These are phyloP conservation scores for Pitta sordida DNA, from an alignment of 2,113 vertebrate genomes.

Conservation along the genomic window DNA sequence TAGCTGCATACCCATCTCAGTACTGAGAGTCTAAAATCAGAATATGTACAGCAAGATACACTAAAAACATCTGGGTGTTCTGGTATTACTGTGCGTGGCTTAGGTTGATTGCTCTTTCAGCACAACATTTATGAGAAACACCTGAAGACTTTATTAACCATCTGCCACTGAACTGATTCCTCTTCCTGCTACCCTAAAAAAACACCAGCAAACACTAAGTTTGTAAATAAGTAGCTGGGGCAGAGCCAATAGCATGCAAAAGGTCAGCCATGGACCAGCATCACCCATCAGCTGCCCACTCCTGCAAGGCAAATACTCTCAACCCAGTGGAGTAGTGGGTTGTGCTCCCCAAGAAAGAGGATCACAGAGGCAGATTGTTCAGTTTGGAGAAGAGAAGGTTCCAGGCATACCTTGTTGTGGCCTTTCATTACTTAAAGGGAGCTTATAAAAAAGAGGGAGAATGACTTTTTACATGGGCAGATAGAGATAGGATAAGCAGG, in stretches of 20 bases:
- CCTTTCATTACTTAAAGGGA: not conserved
- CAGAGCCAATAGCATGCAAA: not conserved
- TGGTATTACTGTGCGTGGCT: not conserved
- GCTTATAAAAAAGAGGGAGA: not conserved
- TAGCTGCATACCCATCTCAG: not conserved
- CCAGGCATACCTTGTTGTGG: not conserved
- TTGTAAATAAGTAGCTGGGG: not conserved
- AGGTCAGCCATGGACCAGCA: not conserved
- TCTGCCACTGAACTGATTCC: not conserved
- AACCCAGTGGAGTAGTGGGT: not conserved
- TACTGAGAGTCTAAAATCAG: not conserved
- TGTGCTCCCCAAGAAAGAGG: fast-evolving
- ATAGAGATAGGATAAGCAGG: not conserved
- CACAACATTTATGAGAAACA: not conserved
- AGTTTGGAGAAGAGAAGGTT: not conserved
- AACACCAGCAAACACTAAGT: not conserved
- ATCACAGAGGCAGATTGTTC: not conserved
- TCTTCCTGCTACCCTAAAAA: not conserved
- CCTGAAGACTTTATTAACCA: not conserved
- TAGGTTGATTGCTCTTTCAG: not conserved
- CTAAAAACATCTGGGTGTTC: not conserved
- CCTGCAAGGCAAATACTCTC: not conserved
- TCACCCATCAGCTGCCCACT: fast-evolving
- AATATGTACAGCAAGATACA: not conserved
- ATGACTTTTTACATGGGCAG: not conserved